phyloP scores from a whole-genome alignment of 2,797 vertebrate genomes.

The Apogon hyalosoma region DNA sequence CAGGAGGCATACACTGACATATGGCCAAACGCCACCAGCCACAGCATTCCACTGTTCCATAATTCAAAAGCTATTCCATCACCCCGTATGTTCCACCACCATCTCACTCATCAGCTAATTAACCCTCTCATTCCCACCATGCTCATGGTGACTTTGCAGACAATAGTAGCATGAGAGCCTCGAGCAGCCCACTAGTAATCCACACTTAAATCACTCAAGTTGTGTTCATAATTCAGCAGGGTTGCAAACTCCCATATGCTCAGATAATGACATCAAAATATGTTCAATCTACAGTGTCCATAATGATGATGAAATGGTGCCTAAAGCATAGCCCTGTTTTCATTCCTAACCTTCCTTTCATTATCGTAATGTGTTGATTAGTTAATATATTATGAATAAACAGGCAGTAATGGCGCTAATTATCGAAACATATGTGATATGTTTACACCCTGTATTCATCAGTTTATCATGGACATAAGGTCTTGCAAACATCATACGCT shows the following conservation, averaged over 20 bases:
- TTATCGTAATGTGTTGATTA: conserved; percentile 59
- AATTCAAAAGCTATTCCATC: conserved; percentile 80
- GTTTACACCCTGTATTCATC: conserved; percentile 41
- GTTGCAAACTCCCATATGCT: conserved; percentile 66
- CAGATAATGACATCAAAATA: conserved; percentile 54
- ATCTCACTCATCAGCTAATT: conserved; percentile 68
- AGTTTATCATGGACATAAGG: conserved; percentile 26
- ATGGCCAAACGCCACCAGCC: conserved; percentile 79
- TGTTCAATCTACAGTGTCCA: conserved; percentile 27
- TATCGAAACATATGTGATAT: conserved; percentile 65
- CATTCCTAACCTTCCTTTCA: conserved; percentile 56
- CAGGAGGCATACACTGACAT: conserved; percentile 75
- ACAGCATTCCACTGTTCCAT: conserved; percentile 79
- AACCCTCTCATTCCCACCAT: conserved; percentile 68
- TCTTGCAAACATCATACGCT: conserved; percentile 41
- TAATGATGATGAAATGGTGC: conserved; percentile 28
- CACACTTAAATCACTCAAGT: conserved; percentile 55
- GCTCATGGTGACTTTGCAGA: conserved; percentile 32
- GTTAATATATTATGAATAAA: conserved; percentile 63
- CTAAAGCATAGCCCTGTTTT: conserved; percentile 33
- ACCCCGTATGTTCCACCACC: conserved; percentile 66
- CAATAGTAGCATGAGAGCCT: conserved; percentile 53
- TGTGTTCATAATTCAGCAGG: conserved; percentile 64
- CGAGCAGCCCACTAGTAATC: conserved; percentile 35
- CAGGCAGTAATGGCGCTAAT: conserved; percentile 63